Evolutionary conservation across 2,888 invertebrate genomes (phyloP).

Genomic region (Drosophila cyrtoloma): DNA sequence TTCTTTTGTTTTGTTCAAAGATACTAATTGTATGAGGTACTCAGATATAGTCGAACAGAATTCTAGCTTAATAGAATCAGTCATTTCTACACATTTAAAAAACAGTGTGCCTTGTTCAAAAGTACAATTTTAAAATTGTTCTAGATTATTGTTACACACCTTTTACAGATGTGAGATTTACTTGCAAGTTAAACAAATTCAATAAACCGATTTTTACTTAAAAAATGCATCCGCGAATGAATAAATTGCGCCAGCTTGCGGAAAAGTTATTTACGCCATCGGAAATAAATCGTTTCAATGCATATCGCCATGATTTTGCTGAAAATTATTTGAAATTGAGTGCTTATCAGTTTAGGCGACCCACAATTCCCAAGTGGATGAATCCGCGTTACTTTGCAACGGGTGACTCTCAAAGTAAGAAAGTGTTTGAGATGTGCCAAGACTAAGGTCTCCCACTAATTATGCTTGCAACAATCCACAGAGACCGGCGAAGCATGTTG

Average conservation of each 20-base stretch:
- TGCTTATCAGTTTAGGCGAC: conserved; percentile 32
- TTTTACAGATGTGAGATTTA: background rate
- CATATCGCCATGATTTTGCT: conserved; percentile 30
- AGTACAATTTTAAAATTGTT: background rate
- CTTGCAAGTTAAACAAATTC: background rate
- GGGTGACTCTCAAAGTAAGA: conserved; percentile 33
- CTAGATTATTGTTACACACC: background rate
- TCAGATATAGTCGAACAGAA: background rate
- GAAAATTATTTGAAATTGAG: conserved; percentile 41
- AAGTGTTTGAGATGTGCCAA: background rate
- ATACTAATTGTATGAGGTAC: background rate
- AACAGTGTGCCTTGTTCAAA: background rate
- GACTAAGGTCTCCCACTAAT: too few species aligned
- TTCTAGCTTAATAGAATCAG: background rate
- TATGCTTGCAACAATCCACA: background rate
- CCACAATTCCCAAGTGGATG: conserved; percentile 40
- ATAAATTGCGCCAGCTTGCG: conserved; percentile 56
- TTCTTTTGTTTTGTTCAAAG: background rate
- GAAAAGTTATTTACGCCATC: conserved; percentile 60
- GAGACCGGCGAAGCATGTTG: conserved; percentile 24
- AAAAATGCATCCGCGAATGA: conserved; percentile 32
- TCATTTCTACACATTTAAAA: background rate
- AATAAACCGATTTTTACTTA: background rate
- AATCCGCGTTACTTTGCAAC: conserved; percentile 41
- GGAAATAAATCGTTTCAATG: conserved; percentile 58